These are phyloP conservation scores for Ia io DNA, from an alignment of 2,113 vertebrate genomes.

Conservation along the genomic window DNA sequence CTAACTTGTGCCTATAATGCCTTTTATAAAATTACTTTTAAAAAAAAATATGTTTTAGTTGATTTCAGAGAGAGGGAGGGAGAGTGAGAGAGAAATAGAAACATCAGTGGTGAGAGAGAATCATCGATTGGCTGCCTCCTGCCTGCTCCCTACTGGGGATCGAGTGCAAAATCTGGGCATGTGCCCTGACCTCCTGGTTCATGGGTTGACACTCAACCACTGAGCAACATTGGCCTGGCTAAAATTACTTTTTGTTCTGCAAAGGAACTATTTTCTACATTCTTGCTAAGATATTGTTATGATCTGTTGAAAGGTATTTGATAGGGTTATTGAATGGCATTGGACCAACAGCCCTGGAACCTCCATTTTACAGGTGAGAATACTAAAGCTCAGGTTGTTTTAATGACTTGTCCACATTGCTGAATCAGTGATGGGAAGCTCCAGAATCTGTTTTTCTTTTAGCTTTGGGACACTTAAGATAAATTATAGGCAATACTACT, in stretches of 20 bases:
- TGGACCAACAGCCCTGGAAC: not conserved
- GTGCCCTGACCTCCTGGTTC: no score
- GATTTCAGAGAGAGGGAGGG: no score
- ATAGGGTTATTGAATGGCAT: not conserved
- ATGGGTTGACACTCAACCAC: no score
- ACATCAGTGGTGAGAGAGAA: no score
- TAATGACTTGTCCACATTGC: not conserved
- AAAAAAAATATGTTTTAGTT: no score
- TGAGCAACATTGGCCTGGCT: no score
- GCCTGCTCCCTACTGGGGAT: no score
- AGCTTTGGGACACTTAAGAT: not conserved
- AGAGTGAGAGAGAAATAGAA: no score
- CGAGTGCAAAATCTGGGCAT: no score
- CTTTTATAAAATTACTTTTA: not conserved
- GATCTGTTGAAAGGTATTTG: not conserved
- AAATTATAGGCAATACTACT: conserved; percentile 49
- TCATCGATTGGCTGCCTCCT: no score
- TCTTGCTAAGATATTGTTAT: not conserved
- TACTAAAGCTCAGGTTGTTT: not conserved
- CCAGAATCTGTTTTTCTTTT: not conserved
- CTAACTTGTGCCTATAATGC: not conserved
- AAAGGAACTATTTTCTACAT: not conserved
- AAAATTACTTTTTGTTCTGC: conserved; percentile 1
- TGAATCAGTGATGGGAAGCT: not conserved
- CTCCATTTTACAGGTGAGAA: not conserved